Base-by-base conservation (phyloP, 2,113 vertebrate genomes). In the Barnardius zonarius region DNA sequence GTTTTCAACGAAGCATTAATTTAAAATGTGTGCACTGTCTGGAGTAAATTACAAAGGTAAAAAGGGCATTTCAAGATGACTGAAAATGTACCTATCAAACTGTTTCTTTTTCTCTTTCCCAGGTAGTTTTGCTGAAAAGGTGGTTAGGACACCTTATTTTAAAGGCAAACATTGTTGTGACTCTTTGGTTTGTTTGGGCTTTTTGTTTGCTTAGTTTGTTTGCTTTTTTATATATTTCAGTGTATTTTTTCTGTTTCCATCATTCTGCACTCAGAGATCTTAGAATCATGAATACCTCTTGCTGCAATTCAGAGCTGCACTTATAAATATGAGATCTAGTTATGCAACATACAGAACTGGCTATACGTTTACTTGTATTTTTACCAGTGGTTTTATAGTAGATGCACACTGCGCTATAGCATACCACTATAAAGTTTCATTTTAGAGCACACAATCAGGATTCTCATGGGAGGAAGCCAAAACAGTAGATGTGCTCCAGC, bases 1-100 rank as follows among this genome's bases (percentile, higher is more conserved):
- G 39, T 44, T 97, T 97, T 97, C 97, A 96, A 72, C 73, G 88
- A 96, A 96, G 91, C 83, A 92, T 88, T 92, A 70, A 84, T 97
- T 97, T 97, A 96, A 97, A 97, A 97, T 79, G 51, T 76, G 75
- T 79, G 72, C 52, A 33, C 87, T 94, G 61, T 66, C 90, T 83
- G 82, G 90, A 97, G 94, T 95, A 98, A 97, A 97, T 97, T 96
- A 83, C 72, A 77, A 95, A 77, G 92, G 91, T 90, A 97, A 97
- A 97, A 95, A 97, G 76, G 75, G 86, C 96, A 88, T 97, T 97
- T 97, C 46, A 84, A 95, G 94, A 95, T 88, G 93, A 97, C 93
- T 95, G 93, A 96, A 97, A 97, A 96, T 73, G 80, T 54, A 83
- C 41, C 55, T 93, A 49, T 79, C 7, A 37, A 93, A 78, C 79